phyloP scores from a whole-genome alignment of 35 echinoderm and acorn worm species.

The Chiridota heheva region DNA sequence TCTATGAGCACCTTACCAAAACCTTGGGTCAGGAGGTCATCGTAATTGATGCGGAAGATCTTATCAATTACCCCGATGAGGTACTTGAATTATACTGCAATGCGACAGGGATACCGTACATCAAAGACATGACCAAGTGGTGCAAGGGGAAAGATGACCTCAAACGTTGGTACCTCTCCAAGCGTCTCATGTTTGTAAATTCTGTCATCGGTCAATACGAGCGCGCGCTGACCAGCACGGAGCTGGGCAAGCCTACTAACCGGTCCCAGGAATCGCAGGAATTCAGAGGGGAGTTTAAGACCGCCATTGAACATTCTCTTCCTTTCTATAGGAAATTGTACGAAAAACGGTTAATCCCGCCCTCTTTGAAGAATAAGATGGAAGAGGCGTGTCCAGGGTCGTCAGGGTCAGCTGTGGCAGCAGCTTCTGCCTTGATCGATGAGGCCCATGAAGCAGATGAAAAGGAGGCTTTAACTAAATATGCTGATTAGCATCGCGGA shows the following conservation, averaged over 20 bases:
- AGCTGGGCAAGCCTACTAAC: conserved; percentile 27
- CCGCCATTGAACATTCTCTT: conserved; percentile 29
- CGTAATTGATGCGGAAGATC: conserved; percentile 80
- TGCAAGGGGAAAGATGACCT: conserved; percentile 61
- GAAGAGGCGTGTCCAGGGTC: too few relatives aligned
- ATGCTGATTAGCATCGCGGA: too few relatives aligned
- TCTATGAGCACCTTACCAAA: conserved; percentile 52
- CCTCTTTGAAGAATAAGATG: conserved; percentile 21
- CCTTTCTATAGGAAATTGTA: conserved; percentile 64
- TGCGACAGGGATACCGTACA: conserved; percentile 55
- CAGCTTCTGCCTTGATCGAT: too few relatives aligned
- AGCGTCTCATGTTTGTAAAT: conserved; percentile 77
- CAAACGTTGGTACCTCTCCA: conserved; percentile 70
- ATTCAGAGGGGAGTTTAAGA: conserved; percentile 25
- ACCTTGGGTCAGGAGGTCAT: conserved; percentile 45
- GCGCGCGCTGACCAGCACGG: conserved; percentile 58
- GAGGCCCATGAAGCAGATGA: too few relatives aligned
- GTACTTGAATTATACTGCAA: conserved; percentile 69
- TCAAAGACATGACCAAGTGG: conserved; percentile 63
- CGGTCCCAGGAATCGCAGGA: conserved; percentile 19
- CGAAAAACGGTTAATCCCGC: conserved; percentile 35
- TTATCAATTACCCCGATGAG: conserved; percentile 61
- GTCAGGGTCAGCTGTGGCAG: too few relatives aligned
- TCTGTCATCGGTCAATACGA: conserved; percentile 84
- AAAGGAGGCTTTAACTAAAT: too few relatives aligned